These are phyloP conservation scores for Eristalinus aeneus DNA, from an alignment of 2,888 invertebrate genomes.

Conservation along the genomic window DNA sequence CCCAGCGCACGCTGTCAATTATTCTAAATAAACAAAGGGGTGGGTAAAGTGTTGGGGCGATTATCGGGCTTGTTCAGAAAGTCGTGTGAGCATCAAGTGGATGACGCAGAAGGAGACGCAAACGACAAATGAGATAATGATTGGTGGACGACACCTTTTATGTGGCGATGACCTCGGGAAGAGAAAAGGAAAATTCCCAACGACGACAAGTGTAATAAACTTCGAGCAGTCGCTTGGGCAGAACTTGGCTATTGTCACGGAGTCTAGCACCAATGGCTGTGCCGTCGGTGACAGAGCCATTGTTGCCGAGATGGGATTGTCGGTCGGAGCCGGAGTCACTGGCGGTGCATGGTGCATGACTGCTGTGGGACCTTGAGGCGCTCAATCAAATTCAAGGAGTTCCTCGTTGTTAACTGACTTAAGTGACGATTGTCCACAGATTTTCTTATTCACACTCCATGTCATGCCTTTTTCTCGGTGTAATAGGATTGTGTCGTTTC, in stretches of 20 bases:
- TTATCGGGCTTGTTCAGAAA: neutral
- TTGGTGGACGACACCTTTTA: conserved; percentile 37
- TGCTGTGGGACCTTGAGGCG: conserved; percentile 59
- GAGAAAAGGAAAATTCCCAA: neutral
- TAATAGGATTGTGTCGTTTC: conserved; percentile 24
- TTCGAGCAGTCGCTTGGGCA: conserved; percentile 28
- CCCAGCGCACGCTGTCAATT: neutral
- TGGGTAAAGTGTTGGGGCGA: neutral
- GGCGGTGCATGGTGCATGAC: conserved; percentile 40
- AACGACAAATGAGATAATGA: conserved; percentile 20
- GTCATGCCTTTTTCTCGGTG: conserved; percentile 42
- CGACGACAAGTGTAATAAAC: conserved; percentile 47
- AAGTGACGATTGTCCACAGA: conserved; percentile 20
- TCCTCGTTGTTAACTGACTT: conserved; percentile 54
- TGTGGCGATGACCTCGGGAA: conserved; percentile 28
- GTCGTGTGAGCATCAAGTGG: conserved; percentile 48
- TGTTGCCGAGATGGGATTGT: too few relatives aligned
- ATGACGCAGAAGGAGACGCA: conserved; percentile 2
- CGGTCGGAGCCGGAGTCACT: too few relatives aligned
- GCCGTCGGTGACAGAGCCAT: neutral
- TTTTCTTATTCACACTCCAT: conserved; percentile 10
- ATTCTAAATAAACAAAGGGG: neutral
- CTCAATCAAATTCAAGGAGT: conserved; percentile 53
- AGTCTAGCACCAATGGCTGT: neutral
- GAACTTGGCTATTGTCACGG: neutral